phyloP scores from a whole-genome alignment of 2,797 vertebrate species.

The Ibycter americanus region DNA sequence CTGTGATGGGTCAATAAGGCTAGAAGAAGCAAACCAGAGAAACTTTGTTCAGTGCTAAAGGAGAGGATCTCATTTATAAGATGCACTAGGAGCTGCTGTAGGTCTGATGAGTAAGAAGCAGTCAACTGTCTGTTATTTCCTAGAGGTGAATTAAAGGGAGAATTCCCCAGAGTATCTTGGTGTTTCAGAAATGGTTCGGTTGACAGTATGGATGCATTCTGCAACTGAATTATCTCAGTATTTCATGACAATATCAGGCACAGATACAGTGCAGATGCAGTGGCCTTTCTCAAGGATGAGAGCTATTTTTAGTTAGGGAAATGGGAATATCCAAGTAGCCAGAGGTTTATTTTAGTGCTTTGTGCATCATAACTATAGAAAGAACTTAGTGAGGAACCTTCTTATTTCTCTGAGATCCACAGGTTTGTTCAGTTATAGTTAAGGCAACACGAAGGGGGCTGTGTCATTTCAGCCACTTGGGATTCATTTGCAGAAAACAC shows the following conservation, averaged over 20 bases:
- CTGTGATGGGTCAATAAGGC: neutral
- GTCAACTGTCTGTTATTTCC: neutral
- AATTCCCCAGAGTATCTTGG: neutral
- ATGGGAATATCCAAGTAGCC: slow-evolving; percentile 25
- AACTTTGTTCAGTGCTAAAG: neutral
- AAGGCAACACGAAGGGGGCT: neutral
- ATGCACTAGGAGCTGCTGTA: neutral
- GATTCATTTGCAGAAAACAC: slow-evolving; percentile 1
- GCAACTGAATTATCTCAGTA: neutral
- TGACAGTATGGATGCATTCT: neutral
- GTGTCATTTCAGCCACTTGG: slow-evolving; percentile 10
- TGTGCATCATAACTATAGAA: neutral
- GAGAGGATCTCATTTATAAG: neutral
- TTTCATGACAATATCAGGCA: neutral
- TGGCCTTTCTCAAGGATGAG: slow-evolving; percentile 42
- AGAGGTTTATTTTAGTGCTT: slow-evolving; percentile 26
- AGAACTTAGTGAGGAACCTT: neutral
- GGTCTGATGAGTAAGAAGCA: neutral
- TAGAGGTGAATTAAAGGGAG: neutral
- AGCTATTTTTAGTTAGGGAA: slow-evolving; percentile 33
- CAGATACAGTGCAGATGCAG: neutral
- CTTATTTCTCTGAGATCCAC: neutral
- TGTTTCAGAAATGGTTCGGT: neutral
- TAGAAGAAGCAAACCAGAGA: neutral
- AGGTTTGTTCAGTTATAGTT: neutral